phyloP scores from a whole-genome alignment of 2,797 vertebrate species.

The Oreonectes daqikongensis region DNA sequence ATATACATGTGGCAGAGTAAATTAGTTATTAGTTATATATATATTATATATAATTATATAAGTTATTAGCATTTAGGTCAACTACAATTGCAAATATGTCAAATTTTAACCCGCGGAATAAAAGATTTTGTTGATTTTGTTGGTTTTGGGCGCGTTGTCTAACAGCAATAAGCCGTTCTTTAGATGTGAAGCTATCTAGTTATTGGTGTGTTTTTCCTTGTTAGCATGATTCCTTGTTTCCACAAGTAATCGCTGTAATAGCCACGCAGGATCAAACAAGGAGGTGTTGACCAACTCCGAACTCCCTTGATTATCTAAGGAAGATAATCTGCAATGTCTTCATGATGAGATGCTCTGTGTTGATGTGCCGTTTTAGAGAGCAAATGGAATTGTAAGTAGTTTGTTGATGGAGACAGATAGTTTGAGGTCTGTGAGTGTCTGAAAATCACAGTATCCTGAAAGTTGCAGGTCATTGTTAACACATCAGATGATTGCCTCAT shows the following conservation, averaged over 20 bases:
- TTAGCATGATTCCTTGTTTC: background rate
- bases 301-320: constrained; percentile 21
- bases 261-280: constrained; percentile 13
- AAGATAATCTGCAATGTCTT: background rate
- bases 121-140: background rate
- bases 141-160: background rate
- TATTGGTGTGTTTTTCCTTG: background rate
- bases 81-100: too few relatives aligned
- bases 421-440: background rate
- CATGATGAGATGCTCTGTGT: constrained; percentile 13
- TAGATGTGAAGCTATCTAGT: background rate
- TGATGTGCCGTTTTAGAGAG: constrained; percentile 17
- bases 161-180: background rate
- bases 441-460: background rate
- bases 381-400: background rate
- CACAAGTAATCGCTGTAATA: background rate
- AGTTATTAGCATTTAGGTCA: too few relatives aligned
- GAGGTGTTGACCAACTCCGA: constrained; percentile 4
- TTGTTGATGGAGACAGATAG: background rate
- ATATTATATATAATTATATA: too few relatives aligned
- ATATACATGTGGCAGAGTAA: too few relatives aligned
- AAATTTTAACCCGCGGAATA: too few relatives aligned
- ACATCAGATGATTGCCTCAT: constrained; percentile 10
- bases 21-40: too few relatives aligned
- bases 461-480: background rate